A percentile compares a stretch with the other conserved stretches of the same genome.
Evolutionary conservation across 92 coral and sea anemone genomes (phyloP).

Genomic region (Epizoanthus rinbou): DNA sequence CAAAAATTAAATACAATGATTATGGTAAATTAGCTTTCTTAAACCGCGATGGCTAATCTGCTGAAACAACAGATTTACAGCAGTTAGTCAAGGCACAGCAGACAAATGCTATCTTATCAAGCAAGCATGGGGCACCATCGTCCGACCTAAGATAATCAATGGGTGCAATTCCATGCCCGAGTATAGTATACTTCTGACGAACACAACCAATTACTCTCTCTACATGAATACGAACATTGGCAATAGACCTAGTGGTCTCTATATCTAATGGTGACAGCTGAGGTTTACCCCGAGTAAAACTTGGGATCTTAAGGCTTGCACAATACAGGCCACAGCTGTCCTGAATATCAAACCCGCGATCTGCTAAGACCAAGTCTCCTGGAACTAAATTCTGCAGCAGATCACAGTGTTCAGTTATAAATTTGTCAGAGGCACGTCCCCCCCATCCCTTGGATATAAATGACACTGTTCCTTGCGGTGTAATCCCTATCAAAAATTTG

Average conservation of each 20-base stretch:
- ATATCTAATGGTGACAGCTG: constrained; percentile 55
- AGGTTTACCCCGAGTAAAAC: constrained; percentile 61
- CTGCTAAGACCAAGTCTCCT: constrained; percentile 55
- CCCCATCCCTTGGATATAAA: constrained; percentile 69
- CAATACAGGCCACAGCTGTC: constrained; percentile 56
- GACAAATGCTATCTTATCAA: constrained; percentile 70
- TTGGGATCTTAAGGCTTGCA: constrained; percentile 58
- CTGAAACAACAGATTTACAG: constrained; percentile 64
- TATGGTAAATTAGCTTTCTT: no score
- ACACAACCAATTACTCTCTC: constrained; percentile 68
- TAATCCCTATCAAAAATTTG: constrained; percentile 52
- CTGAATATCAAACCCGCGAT: constrained; percentile 54
- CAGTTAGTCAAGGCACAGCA: constrained; percentile 76
- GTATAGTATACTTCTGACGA: constrained; percentile 63
- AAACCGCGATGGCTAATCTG: constrained; percentile 28
- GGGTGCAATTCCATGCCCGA: constrained; percentile 59
- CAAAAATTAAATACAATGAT: no score
- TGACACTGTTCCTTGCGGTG: constrained; percentile 60
- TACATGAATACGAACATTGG: constrained; percentile 70
- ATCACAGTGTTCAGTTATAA: constrained; percentile 57
- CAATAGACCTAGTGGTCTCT: constrained; percentile 54
- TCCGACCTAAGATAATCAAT: constrained; percentile 57
- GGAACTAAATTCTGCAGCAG: constrained; percentile 53
- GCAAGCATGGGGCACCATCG: constrained; percentile 48
- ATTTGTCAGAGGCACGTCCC: constrained; percentile 55